phyloP scores from a whole-genome alignment of 1,140 invertebrate species.

The Aphidius ervi region DNA sequence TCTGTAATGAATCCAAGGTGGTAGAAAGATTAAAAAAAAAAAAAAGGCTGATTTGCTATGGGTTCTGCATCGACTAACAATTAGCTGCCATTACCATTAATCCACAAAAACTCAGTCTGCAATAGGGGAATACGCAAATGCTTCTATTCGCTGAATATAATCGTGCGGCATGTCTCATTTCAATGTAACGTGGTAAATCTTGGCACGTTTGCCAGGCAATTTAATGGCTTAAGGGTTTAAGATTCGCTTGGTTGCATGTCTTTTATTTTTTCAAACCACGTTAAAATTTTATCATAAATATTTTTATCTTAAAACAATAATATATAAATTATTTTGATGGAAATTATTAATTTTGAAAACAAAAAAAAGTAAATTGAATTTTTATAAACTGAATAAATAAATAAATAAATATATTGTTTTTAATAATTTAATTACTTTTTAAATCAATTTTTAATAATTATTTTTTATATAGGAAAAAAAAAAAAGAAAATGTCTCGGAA shows the following conservation, averaged over 20 bases:
- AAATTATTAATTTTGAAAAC: not conserved
- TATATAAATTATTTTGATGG: too few species aligned
- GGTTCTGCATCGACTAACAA: conserved; percentile 26
- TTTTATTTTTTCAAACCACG: not conserved
- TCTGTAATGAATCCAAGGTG: conserved; percentile 12
- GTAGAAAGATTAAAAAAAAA: conserved; percentile 10
- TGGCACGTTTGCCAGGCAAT: conserved; percentile 13
- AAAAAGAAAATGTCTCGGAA: too few species aligned
- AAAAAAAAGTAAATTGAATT: not conserved
- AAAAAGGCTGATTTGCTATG: not conserved
- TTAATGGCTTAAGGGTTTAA: conserved; percentile 12
- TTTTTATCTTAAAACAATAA: too few species aligned
- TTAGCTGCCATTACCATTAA: conserved; percentile 26
- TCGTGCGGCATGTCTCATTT: not conserved
- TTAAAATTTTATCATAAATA: not conserved
- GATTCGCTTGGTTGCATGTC: not conserved
- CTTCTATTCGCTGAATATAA: conserved; percentile 14
- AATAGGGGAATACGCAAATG: conserved; percentile 19
- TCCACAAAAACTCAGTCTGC: conserved; percentile 11
- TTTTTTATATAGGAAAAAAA: too few species aligned
- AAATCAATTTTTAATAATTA: too few species aligned
- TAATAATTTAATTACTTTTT: too few species aligned
- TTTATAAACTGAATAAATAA: too few species aligned
- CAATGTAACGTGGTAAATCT: conserved; percentile 16
- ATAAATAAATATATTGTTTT: too few species aligned